Evolutionary conservation across 2,888 invertebrate genomes (phyloP).

Genomic region (Magallana nippona): DNA sequence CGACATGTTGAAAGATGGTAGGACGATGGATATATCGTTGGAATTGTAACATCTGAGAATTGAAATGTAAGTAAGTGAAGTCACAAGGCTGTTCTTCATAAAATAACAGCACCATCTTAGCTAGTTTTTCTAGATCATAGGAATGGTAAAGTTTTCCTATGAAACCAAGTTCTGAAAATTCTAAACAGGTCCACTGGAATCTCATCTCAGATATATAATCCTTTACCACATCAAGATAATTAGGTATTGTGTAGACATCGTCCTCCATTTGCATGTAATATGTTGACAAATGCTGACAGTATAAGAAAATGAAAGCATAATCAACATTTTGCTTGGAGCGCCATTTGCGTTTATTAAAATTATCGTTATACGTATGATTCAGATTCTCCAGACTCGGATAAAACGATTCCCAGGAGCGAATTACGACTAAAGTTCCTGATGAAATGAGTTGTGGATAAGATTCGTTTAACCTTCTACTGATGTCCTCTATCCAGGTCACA

Average conservation of each 20-base stretch:
- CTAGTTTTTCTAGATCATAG: constrained; percentile 58
- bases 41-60: constrained; percentile 61
- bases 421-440: constrained; percentile 75
- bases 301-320: constrained; percentile 78
- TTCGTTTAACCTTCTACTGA: constrained; percentile 57
- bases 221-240: constrained; percentile 75
- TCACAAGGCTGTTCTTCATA: constrained; percentile 68
- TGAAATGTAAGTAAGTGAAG: constrained; percentile 65
- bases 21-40: constrained; percentile 60
- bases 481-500: constrained; percentile 58
- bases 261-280: constrained; percentile 80
- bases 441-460: constrained; percentile 57
- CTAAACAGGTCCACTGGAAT: constrained; percentile 65
- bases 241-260: constrained; percentile 75
- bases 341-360: constrained; percentile 75
- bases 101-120: constrained; percentile 76
- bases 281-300: constrained; percentile 72
- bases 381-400: constrained; percentile 61
- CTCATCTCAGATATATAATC: constrained; percentile 73
- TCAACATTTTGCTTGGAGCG: constrained; percentile 80
- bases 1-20: constrained; percentile 69
- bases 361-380: constrained; percentile 75
- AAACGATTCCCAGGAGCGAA: constrained; percentile 68
- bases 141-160: constrained; percentile 68
- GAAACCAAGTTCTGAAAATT: constrained; percentile 71